phyloP scores from a whole-genome alignment of 2,113 vertebrate genomes.

The Canis aureus region DNA sequence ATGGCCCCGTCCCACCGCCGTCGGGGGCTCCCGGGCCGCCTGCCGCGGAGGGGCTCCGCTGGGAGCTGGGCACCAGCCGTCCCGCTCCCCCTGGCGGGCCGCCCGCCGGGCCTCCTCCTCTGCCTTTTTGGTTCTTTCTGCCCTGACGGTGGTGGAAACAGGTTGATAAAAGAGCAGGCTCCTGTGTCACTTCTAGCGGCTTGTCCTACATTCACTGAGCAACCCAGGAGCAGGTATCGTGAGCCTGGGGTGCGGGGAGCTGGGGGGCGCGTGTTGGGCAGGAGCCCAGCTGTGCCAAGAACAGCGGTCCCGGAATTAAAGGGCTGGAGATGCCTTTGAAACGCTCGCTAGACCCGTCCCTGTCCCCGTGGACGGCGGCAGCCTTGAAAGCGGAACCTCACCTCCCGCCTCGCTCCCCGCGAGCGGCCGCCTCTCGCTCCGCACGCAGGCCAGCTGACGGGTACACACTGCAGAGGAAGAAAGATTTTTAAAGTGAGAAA shows the following conservation, averaged over 20 bases:
- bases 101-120: background rate
- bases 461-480: rapidly evolving
- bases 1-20: background rate
- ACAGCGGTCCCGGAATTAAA: background rate
- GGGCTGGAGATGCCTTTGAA: slow-evolving; percentile 18
- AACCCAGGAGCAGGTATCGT: background rate
- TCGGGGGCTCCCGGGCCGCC: background rate
- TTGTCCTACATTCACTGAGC: slow-evolving; percentile 29
- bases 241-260: background rate
- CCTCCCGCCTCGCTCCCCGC: background rate
- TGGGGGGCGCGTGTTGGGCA: background rate
- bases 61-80: background rate
- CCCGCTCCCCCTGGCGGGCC: background rate
- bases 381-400: background rate
- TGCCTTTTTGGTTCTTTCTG: background rate
- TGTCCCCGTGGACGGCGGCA: background rate
- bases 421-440: rapidly evolving
- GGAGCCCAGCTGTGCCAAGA: background rate
- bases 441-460: rapidly evolving
- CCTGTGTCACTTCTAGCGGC: background rate
- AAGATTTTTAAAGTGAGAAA: no score
- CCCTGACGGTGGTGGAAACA: background rate
- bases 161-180: background rate
- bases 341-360: background rate
- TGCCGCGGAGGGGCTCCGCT: slow-evolving; percentile 10